Conservation (phyloP, 2,888 invertebrate species). For the Ormyrus thymus region DNA sequence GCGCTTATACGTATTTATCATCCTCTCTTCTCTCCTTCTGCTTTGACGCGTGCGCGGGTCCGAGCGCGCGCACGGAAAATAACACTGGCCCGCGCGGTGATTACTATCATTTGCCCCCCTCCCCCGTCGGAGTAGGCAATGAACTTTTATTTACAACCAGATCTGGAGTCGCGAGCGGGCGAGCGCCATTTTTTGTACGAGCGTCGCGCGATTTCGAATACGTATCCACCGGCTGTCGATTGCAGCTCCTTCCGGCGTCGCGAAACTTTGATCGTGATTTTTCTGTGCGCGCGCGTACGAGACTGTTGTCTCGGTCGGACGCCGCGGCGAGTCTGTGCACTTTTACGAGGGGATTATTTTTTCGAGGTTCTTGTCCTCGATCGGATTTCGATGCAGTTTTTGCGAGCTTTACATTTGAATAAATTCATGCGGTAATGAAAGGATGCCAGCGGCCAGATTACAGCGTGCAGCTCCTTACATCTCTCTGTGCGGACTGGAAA, state of each 20-base stretch:
- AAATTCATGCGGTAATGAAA: too few relatives aligned
- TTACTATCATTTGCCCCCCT: conserved; percentile 40
- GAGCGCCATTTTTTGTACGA: conserved; percentile 29
- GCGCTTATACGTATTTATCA: conserved; percentile 34
- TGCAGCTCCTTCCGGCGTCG: neutral
- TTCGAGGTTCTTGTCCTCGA: too few relatives aligned
- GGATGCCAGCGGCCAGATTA: too few relatives aligned
- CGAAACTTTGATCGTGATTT: neutral
- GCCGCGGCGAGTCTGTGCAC: too few relatives aligned
- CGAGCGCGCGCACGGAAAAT: conserved; percentile 6
- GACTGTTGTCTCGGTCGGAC: too few relatives aligned
- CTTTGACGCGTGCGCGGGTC: neutral
- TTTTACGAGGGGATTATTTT: too few relatives aligned
- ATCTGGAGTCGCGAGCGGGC: neutral
- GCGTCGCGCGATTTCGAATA: conserved; percentile 13
- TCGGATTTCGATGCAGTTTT: too few relatives aligned
- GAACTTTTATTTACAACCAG: conserved; percentile 47
- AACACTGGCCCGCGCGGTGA: conserved; percentile 1
- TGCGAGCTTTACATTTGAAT: too few relatives aligned
- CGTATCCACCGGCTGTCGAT: neutral
- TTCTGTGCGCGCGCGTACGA: too few relatives aligned
- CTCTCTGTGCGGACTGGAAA: neutral
- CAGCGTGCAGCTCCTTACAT: neutral
- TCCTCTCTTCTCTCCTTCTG: conserved; percentile 13
- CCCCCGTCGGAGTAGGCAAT: conserved; percentile 18